phyloP scores from a whole-genome alignment of 1,140 invertebrate species.

The Diorhabda carinulata region DNA sequence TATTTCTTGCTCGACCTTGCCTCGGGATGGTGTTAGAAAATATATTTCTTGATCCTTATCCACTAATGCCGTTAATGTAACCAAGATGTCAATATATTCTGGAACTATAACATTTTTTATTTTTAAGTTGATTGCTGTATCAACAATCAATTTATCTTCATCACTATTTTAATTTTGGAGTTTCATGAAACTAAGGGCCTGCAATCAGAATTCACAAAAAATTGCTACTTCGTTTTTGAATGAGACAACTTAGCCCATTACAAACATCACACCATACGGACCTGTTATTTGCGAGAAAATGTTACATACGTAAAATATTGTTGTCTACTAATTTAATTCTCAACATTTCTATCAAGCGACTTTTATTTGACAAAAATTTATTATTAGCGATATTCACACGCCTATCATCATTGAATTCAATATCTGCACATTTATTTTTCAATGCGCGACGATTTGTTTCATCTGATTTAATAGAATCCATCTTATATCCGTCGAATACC shows the following conservation, averaged over 20 bases:
- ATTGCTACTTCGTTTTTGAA: too few species aligned
- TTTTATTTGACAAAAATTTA: slow-evolving; percentile 9
- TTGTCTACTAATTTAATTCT: slow-evolving; percentile 7
- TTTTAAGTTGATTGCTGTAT: neutral
- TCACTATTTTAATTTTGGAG: too few species aligned
- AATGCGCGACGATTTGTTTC: slow-evolving; percentile 5
- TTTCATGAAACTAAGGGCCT: too few species aligned
- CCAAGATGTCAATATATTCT: slow-evolving; percentile 18
- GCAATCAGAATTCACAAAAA: too few species aligned
- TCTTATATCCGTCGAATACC: neutral
- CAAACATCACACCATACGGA: too few species aligned
- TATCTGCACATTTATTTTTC: slow-evolving; percentile 12
- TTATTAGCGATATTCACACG: neutral
- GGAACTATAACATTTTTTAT: neutral
- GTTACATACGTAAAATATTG: neutral
- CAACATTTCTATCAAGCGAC: neutral
- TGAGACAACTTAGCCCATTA: too few species aligned
- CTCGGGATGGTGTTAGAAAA: slow-evolving; percentile 33
- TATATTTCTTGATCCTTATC: slow-evolving; percentile 19
- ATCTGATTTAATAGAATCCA: neutral
- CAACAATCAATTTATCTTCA: neutral
- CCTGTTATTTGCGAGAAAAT: too few species aligned
- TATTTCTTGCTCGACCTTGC: slow-evolving; percentile 29
- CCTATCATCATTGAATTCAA: neutral
- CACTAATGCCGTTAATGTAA: slow-evolving; percentile 14